Conservation (phyloP, 2,113 vertebrate species). For the Leucosticte australis region DNA sequence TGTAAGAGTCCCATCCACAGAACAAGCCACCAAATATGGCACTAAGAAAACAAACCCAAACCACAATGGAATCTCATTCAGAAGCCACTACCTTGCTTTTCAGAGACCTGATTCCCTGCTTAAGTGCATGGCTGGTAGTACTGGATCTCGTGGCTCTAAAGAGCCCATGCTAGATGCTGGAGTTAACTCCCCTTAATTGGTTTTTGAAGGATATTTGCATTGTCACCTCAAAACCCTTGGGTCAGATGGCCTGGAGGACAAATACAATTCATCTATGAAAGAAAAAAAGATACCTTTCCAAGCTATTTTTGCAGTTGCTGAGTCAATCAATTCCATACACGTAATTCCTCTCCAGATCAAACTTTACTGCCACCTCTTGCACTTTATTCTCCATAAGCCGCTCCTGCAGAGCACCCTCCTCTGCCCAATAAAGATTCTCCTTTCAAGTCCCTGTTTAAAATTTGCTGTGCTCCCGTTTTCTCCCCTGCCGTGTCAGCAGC, state of each 20-base stretch:
- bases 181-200: not conserved
- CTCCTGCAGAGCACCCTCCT: not conserved
- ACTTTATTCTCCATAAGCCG: not conserved
- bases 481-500: not conserved
- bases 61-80: not conserved
- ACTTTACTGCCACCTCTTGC: not conserved
- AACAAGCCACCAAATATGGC: not conserved
- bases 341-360: not conserved
- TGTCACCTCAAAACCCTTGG: not conserved
- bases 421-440: not conserved
- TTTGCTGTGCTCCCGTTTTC: not conserved
- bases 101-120: not conserved
- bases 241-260: not conserved
- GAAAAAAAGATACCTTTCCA: not conserved
- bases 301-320: not conserved
- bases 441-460: not conserved
- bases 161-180: not conserved
- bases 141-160: not conserved
- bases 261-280: not conserved
- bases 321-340: not conserved
- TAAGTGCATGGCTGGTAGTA: not conserved
- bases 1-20: not conserved
- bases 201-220: not conserved
- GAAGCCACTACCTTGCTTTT: not conserved
- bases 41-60: not conserved